These are phyloP conservation scores for Dorcus parallelipipedus DNA, from an alignment of 2,888 invertebrate species.

Conservation along the genomic window DNA sequence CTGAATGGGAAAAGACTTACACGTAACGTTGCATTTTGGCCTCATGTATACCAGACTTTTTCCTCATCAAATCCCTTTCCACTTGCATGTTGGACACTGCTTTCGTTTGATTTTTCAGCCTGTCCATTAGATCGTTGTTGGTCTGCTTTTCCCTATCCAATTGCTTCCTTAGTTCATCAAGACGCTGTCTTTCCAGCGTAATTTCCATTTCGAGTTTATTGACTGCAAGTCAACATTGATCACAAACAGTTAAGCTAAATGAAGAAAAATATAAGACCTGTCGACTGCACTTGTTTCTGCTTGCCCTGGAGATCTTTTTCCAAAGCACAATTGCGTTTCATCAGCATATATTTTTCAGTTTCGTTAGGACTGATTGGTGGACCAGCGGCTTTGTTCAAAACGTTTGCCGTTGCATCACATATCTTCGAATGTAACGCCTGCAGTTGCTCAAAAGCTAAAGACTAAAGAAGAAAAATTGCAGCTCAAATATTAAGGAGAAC, in stretches of 20 bases:
- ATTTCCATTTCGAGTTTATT: conserved; percentile 27
- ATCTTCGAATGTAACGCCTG: conserved; percentile 55
- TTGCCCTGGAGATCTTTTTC: conserved; percentile 52
- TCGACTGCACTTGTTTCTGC: conserved; percentile 52
- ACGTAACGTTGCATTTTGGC: conserved; percentile 25
- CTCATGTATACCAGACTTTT: conserved; percentile 26
- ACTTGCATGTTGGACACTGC: conserved; percentile 29
- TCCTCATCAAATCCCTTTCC: conserved; percentile 30
- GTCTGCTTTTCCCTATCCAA: conserved; percentile 27
- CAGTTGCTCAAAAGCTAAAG: conserved; percentile 53
- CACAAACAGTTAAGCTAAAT: neutral
- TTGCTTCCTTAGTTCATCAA: conserved; percentile 27
- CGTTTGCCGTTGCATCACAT: conserved; percentile 51
- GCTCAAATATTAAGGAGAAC: neutral
- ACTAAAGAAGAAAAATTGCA: conserved; percentile 36
- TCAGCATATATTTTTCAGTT: conserved; percentile 49
- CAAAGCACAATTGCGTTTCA: conserved; percentile 49
- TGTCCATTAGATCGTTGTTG: conserved; percentile 27
- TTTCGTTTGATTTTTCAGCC: conserved; percentile 25
- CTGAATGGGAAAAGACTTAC: conserved; percentile 12
- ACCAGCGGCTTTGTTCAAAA: conserved; percentile 32
- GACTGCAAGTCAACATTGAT: conserved; percentile 20
- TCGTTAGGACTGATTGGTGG: conserved; percentile 42
- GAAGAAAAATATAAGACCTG: conserved; percentile 43
- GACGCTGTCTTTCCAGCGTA: conserved; percentile 25